These are phyloP conservation scores for Theonella swinhoei DNA, from an alignment of 37 sponge, comb jelly and placozoan genomes.

Conservation along the genomic window DNA sequence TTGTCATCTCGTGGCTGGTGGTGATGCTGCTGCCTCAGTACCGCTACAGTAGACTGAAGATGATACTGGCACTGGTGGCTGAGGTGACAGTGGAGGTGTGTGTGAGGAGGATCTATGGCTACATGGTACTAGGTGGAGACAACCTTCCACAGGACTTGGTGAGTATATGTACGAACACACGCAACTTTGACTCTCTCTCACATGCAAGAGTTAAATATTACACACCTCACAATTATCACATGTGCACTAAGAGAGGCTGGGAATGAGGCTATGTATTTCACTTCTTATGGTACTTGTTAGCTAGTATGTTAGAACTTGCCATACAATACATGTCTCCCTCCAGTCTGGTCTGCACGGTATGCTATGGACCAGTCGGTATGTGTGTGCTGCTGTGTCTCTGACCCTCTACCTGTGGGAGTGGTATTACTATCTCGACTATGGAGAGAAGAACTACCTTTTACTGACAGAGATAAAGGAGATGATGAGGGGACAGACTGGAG, in stretches of 20 bases:
- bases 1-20: conserved; percentile 22
- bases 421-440: conserved; percentile 2
- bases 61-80: conserved; percentile 28
- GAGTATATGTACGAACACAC: neutral
- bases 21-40: conserved; percentile 51
- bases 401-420: conserved; percentile 42
- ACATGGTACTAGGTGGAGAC: neutral
- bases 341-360: conserved; percentile 11
- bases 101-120: conserved; percentile 16
- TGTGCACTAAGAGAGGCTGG: too few species aligned
- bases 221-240: too few species aligned
- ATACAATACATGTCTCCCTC: too few species aligned
- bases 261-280: too few species aligned
- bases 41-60: conserved; percentile 37
- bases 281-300: too few species aligned
- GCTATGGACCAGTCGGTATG: conserved; percentile 28
- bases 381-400: neutral
- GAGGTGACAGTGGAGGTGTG: conserved; percentile 25
- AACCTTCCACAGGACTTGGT: conserved; percentile 6
- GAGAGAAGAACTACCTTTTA: neutral
- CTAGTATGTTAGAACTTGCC: too few species aligned
- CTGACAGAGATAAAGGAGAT: neutral
- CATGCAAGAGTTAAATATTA: too few species aligned
- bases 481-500: too few species aligned
- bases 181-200: too few species aligned